Evolutionary conservation across 1,140 invertebrate species (phyloP).

Genomic region (Oncopodura yosiiana): DNA sequence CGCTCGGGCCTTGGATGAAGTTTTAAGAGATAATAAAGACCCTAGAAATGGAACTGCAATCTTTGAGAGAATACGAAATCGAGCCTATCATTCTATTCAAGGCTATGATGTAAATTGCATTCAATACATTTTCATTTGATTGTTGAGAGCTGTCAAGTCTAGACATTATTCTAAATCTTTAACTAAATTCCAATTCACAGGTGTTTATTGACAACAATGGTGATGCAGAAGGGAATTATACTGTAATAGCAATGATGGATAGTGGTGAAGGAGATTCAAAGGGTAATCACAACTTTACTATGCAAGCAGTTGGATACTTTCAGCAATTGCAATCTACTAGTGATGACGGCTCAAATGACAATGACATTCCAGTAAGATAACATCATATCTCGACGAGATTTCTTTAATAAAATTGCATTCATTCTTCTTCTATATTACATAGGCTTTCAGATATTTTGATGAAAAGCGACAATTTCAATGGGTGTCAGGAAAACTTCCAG

Average conservation of each 20-base stretch:
- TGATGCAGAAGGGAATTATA: constrained; percentile 84
- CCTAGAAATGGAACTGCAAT: constrained; percentile 62
- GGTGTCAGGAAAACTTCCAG: constrained; percentile 58
- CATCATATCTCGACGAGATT: no score
- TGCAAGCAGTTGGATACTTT: constrained; percentile 64
- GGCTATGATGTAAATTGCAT: constrained; percentile 65
- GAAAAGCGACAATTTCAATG: constrained; percentile 56
- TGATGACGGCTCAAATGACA: constrained; percentile 37
- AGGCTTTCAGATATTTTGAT: constrained; percentile 55
- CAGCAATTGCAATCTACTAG: constrained; percentile 42
- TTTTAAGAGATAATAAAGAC: constrained; percentile 54
- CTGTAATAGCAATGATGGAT: constrained; percentile 61
- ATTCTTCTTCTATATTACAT: no score
- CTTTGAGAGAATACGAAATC: constrained; percentile 56
- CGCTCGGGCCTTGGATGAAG: constrained; percentile 62
- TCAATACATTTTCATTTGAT: not conserved
- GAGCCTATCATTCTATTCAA: constrained; percentile 63
- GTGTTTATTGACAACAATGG: constrained; percentile 76
- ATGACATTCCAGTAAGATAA: no score
- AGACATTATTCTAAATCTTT: no score
- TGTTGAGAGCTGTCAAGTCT: not conserved
- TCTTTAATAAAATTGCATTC: no score
- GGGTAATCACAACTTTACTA: constrained; percentile 45
- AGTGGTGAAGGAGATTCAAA: constrained; percentile 35
- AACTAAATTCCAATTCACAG: constrained; percentile 39